Evolutionary conservation across 1,140 invertebrate genomes (phyloP).

Genomic region (Lethrus apterus): DNA sequence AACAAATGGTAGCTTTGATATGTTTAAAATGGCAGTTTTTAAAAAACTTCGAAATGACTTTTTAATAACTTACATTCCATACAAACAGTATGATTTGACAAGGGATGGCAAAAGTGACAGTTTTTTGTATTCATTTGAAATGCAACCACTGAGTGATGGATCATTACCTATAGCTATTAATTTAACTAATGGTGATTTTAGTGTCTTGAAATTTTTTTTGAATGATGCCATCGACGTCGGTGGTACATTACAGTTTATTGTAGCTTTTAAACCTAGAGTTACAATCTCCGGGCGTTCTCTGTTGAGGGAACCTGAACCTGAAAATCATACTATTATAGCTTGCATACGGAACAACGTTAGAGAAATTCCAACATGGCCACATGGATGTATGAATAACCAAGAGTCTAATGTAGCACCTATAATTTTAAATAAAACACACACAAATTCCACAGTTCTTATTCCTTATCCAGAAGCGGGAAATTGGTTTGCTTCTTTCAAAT

Average conservation of each 20-base stretch:
- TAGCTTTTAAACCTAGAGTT: constrained; percentile 51
- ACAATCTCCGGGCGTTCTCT: constrained; percentile 45
- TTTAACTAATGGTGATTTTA: constrained; percentile 50
- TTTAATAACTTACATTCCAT: constrained; percentile 13
- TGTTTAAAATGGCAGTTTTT: constrained; percentile 14
- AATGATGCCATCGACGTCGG: constrained; percentile 62
- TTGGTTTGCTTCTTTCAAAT: constrained; percentile 63
- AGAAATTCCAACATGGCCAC: constrained; percentile 48
- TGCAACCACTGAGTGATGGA: constrained; percentile 48
- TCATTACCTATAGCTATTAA: constrained; percentile 53
- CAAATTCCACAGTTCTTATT: constrained; percentile 49
- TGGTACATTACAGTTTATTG: constrained; percentile 56
- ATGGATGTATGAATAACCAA: constrained; percentile 40
- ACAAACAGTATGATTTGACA: constrained; percentile 44
- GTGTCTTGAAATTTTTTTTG: constrained; percentile 56
- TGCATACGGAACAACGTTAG: constrained; percentile 50
- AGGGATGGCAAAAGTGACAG: constrained; percentile 61
- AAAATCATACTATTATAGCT: constrained; percentile 47
- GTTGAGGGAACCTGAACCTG: constrained; percentile 34
- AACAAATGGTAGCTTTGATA: constrained; percentile 10
- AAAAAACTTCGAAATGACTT: constrained; percentile 1
- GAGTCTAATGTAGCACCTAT: constrained; percentile 40
- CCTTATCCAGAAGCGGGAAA: constrained; percentile 70
- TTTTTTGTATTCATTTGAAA: constrained; percentile 63
- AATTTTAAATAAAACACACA: constrained; percentile 47